Evolutionary conservation across 1,140 invertebrate genomes (phyloP).

Genomic region (Drosophila busckii): DNA sequence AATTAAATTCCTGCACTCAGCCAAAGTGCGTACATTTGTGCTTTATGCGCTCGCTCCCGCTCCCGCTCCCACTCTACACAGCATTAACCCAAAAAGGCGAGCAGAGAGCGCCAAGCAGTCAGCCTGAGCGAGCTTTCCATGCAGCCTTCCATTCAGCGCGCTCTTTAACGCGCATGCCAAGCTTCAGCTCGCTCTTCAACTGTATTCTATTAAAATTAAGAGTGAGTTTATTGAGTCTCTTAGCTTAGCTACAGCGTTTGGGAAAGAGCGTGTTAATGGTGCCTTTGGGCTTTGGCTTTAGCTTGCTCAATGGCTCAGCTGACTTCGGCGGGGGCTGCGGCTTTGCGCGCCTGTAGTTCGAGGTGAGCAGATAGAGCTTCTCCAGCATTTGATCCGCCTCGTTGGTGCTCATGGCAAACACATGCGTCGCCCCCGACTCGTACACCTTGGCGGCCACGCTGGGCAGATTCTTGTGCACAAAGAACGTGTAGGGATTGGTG

Average conservation of each 20-base stretch:
- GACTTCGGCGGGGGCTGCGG: no score
- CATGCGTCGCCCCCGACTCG: conserved; percentile 25
- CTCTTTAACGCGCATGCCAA: conserved; percentile 19
- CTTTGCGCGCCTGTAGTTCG: conserved; percentile 22
- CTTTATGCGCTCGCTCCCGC: conserved; percentile 25
- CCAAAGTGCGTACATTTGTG: conserved; percentile 11
- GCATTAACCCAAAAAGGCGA: conserved; percentile 55
- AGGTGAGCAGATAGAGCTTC: conserved; percentile 23
- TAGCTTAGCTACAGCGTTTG: no score
- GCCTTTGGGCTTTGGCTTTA: no score
- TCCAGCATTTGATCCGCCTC: conserved; percentile 31
- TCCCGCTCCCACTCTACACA: no score
- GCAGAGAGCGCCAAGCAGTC: neutral
- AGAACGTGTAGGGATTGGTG: conserved; percentile 17
- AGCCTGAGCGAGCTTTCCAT: conserved; percentile 20
- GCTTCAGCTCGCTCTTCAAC: neutral
- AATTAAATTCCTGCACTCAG: conserved; percentile 66
- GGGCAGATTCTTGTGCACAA: conserved; percentile 30
- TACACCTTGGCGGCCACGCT: conserved; percentile 29
- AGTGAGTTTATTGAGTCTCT: neutral
- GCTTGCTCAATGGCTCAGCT: no score
- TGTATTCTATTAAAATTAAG: neutral
- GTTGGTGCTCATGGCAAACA: conserved; percentile 22
- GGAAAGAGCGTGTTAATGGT: no score
- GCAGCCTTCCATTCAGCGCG: conserved; percentile 48